Evolutionary conservation across 2,888 invertebrate species (phyloP), one percentile per base, ranked within the genome.

Genomic region (Eristalinus aeneus): DNA sequence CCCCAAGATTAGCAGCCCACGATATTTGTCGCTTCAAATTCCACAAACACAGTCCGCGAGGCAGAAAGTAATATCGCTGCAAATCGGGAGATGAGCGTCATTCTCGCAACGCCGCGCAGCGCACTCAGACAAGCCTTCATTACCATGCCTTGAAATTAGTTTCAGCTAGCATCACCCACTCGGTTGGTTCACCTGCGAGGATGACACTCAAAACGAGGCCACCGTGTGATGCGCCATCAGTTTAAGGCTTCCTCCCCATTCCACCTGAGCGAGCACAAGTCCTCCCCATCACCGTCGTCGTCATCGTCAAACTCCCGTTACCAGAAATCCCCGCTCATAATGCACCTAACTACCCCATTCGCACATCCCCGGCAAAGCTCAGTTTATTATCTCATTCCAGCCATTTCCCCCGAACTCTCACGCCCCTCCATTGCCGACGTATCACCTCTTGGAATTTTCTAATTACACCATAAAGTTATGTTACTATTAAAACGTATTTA

Each of bases 401-500:
- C 16, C 69, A 63, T 36, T 27, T 27, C 27, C 72, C 53, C 63
- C 67, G 16, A 11, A 5, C 23, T 12, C n/a, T 16, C n/a, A 54
- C 60, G 27, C 32, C 56, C 60, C 27, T 27, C 27, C 27, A 27
- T 27, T 27, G 2, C 2, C 27, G 39, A 67, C 75, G 71, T 82
- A 86, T 86, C 86, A 86, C 86, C 86, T 86, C 87, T 87, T 78
- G 87, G 83, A 87, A 87, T 87, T 87, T 87, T 87, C 87, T 87
- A 87, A 87, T 87, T 87, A 87, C 87, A 83, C 87, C 83, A 83
- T 87, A 87, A 87, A 87, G 83, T 87, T 87, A 87, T 87, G 87
- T 87, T 87, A 87, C 87, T 87, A 87, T 87, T 87, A 87, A 87
- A 87, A 87, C 87, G 87, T 83, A 87, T 87, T 87, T 87, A 87